These are phyloP conservation scores for Nyctalus aviator DNA, from an alignment of 2,797 vertebrate species.

Conservation along the genomic window DNA sequence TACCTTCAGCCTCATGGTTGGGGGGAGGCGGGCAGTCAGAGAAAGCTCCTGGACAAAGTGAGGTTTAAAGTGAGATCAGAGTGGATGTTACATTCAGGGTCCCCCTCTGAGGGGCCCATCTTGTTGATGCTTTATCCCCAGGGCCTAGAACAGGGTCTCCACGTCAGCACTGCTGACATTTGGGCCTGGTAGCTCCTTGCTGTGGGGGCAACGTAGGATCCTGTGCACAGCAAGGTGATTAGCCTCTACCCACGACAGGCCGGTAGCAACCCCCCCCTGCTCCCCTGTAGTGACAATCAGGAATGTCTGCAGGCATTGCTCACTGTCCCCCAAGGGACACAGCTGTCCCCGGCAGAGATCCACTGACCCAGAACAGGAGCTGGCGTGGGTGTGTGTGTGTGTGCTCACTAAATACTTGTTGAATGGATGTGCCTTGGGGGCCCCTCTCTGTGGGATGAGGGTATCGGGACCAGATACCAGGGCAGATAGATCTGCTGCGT, in stretches of 20 bases:
- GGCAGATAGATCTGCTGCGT: not conserved
- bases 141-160: not conserved
- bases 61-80: not conserved
- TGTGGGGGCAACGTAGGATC: not conserved
- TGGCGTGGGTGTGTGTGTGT: not conserved
- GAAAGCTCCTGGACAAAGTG: not conserved
- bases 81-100: too few relatives aligned
- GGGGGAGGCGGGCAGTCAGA: not conserved
- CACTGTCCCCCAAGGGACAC: not conserved
- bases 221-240: not conserved
- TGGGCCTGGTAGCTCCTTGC: not conserved
- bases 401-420: not conserved
- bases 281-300: not conserved
- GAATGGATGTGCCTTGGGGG: rapidly evolving
- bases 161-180: not conserved
- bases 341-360: not conserved
- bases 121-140: not conserved
- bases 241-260: not conserved
- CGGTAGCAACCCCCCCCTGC: not conserved
- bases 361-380: not conserved
- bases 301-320: not conserved
- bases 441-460: not conserved
- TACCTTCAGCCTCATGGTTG: too few relatives aligned
- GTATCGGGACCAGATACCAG: not conserved
- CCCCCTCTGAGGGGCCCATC: not conserved